Evolutionary conservation across 2,888 invertebrate species (phyloP).

Genomic region (Polymixis lichenea): DNA sequence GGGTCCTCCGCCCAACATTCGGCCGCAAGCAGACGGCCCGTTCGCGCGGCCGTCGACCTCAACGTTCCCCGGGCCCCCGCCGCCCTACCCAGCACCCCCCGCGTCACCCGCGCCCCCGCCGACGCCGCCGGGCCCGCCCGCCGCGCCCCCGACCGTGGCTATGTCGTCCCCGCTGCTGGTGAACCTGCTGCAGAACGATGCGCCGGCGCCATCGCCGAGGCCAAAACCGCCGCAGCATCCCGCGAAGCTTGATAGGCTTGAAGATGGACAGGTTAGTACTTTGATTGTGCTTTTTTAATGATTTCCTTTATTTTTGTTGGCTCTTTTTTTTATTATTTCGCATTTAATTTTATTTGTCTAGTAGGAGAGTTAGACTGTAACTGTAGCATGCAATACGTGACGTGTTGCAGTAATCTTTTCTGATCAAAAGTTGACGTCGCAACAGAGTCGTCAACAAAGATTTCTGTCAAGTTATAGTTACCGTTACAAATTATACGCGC

Average conservation of each 20-base stretch:
- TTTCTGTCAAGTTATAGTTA: no score
- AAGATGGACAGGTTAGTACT: constrained; percentile 82
- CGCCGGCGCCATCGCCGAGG: constrained; percentile 82
- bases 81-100: constrained; percentile 78
- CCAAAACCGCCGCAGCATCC: constrained; percentile 81
- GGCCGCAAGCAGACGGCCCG: constrained; percentile 72
- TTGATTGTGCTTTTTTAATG: neutral
- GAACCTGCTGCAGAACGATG: constrained; percentile 97
- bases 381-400: neutral
- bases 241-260: constrained; percentile 83
- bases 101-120: constrained; percentile 51
- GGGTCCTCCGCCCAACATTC: constrained; percentile 67
- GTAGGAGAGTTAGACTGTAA: no score
- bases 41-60: constrained; percentile 80
- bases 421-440: no score
- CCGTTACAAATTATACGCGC: no score
- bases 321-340: no score
- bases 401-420: neutral
- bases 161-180: constrained; percentile 97
- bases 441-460: no score
- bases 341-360: neutral
- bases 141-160: constrained; percentile 90
- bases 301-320: neutral
- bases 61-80: constrained; percentile 83
- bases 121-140: constrained; percentile 57